Base-by-base conservation (phyloP, 2,888 invertebrate species). In the Coecobrya sp. region DNA sequence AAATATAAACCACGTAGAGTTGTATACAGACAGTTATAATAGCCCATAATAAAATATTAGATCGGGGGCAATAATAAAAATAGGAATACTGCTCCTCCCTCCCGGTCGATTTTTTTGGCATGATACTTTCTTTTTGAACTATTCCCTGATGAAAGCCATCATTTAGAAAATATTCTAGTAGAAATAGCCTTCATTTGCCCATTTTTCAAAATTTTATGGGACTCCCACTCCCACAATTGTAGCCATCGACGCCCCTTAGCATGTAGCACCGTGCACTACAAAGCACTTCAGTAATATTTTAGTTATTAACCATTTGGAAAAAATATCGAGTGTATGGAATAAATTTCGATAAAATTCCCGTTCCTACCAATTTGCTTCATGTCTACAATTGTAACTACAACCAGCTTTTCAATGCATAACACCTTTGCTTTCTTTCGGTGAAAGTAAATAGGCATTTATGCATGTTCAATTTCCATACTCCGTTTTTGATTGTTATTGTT, bases 191-290 rank as follows among this genome's bases (percentile, higher is more conserved):
- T 82, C 82, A 62, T 45, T 91, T 49, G 65, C 86, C 87, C 91
- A 91, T 91, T 91, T 86, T 86, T 82, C 86, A 89, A 89, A 87
- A 55, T 91, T 91, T 91, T 87, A 87, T 86, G 86, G 81, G 70
- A 82, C 65, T 52, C 79, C 52, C 27, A 65, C 42, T 62, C 84
- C 84, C 65, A 52, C 73, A 22, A 22, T 30, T 45, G 84, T 65
- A 4, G 42, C 62, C 22, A 42, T 30, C 62, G 22, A 36, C 65
- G 84, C 62, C 65, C 82, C 27, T 8, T 52, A 79, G n/a, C 22
- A 52, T 45, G 30, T 30, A 22, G 22, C n/a, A 55, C 27, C 16
- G 52, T 76, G 10, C 65, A 45, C 10, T 82, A 65, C 36, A 55
- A 73, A 42, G 45, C 36, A 19, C 45, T 25, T 8, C n/a, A 59